Evolutionary conservation across 2,888 invertebrate species (phyloP), one percentile per base, ranked within the genome.

Genomic region (Vanessa cardui): DNA sequence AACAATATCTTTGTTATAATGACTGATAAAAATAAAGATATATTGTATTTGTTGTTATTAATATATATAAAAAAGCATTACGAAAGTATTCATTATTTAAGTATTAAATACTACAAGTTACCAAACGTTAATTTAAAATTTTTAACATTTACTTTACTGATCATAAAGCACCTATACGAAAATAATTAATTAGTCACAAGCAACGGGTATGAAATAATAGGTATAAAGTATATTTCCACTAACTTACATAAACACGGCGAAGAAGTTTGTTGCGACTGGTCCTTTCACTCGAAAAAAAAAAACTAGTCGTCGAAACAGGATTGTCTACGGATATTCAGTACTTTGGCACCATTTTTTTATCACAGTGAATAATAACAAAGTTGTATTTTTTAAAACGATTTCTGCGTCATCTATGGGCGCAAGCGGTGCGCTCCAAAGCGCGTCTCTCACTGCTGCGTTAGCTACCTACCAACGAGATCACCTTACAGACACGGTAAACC

Each of bases 341-440:
- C 77, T 83, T 83, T 84, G 81, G 79, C 84, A 85, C 85, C 76
- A 70, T 80, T 81, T 76, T 72, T 77, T 66, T 70, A 80, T 79
- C 75, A 77, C 75, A 74, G 68, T 74, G 72, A 63, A 66, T 68
- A 66, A 45, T 62, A 50, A 63, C 69, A 61, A 71, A 67, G 73
- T 72, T 50, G 77, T 20, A 12, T 21, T 50, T 6, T 50, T 15
- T 39, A 39, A 39, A 21, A 20, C 50, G 12, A 26, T 50, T 21
- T 50, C 12, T 50, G 50, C 75, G 75, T 69, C 71, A 74, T 73
- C 75, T 45, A 54, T 50, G 52, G 73, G 83, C 87, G 90, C 91
- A 89, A 83, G 90, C 90, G 87, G 85, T 80, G 84, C 86, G 87
- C 86, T 86, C 85, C 79, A 80, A 82, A 76, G 85, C 88, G 83